These are phyloP conservation scores for Heteropelma amictum DNA, from an alignment of 2,888 invertebrate species.

Conservation along the genomic window DNA sequence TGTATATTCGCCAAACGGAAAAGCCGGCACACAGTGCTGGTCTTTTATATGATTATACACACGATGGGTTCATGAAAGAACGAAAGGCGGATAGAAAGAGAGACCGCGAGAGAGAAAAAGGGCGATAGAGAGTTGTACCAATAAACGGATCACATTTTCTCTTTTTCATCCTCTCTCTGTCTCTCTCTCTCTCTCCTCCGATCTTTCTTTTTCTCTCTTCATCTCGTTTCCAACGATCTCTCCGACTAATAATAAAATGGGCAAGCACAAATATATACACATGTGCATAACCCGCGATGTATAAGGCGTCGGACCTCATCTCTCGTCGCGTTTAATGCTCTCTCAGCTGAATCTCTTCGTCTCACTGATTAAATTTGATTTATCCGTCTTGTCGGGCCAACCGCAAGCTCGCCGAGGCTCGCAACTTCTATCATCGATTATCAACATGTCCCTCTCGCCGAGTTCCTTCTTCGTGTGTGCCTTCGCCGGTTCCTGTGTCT, in stretches of 20 bases:
- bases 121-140: slow-evolving; percentile 15
- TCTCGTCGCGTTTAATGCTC: background rate
- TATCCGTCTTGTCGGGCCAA: slow-evolving; percentile 10
- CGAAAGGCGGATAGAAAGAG: background rate
- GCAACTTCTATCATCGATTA: slow-evolving; percentile 15
- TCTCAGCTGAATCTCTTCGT: background rate
- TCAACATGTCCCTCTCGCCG: background rate
- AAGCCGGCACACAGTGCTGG: slow-evolving; percentile 35
- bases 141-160: slow-evolving; percentile 15
- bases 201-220: background rate
- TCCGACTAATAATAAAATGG: too few species aligned
- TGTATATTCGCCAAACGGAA: slow-evolving; percentile 3
- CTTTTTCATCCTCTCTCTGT: background rate
- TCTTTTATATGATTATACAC: slow-evolving; percentile 19
- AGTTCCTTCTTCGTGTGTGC: background rate
- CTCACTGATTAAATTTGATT: slow-evolving; percentile 42
- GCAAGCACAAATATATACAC: too few species aligned
- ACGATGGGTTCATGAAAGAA: background rate
- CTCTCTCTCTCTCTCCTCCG: background rate
- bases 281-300: too few species aligned
- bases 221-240: background rate
- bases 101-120: background rate
- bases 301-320: too few species aligned
- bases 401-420: background rate
- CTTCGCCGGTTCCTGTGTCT: background rate